Evolutionary conservation across 2,888 invertebrate genomes (phyloP).

Genomic region (Dexiosoma caninum): DNA sequence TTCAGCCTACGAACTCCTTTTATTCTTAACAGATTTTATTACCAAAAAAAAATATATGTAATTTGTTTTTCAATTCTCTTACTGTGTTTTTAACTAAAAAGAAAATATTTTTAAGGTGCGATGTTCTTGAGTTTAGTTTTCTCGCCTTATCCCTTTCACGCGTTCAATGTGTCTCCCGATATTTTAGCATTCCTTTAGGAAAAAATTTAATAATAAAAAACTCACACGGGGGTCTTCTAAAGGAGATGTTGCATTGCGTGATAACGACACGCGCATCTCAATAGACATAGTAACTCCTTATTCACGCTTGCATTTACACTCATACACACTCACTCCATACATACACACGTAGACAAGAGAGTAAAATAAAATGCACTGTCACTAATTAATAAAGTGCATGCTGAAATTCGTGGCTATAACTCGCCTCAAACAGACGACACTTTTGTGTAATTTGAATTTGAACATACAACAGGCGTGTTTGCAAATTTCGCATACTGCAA

Average conservation of each 20-base stretch:
- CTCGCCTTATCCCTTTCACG: slow-evolving; percentile 69
- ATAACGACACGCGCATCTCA: slow-evolving; percentile 49
- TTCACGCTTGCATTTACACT: too few species aligned
- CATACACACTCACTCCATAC: too few species aligned
- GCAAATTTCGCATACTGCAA: slow-evolving; percentile 4
- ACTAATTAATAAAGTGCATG: slow-evolving; percentile 59
- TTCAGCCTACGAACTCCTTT: not conserved
- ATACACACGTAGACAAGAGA: not conserved
- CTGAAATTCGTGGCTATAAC: slow-evolving; percentile 53
- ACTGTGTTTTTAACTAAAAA: not conserved
- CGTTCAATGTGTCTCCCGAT: slow-evolving; percentile 16
- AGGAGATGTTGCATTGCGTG: slow-evolving; percentile 50
- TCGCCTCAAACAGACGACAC: slow-evolving; percentile 54
- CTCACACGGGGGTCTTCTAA: slow-evolving; percentile 51
- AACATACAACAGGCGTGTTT: slow-evolving; percentile 30
- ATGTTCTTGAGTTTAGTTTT: slow-evolving; percentile 74
- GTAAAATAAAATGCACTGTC: slow-evolving; percentile 1
- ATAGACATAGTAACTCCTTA: slow-evolving; percentile 9
- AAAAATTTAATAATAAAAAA: not conserved
- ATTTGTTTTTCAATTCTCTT: not conserved
- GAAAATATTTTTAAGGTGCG: slow-evolving; percentile 67
- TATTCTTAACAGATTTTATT: not conserved
- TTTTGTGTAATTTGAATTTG: slow-evolving; percentile 32
- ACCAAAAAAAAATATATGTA: not conserved
- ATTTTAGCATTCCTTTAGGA: slow-evolving; percentile 8